These are phyloP conservation scores for Congeria kusceri DNA, from an alignment of 2,888 invertebrate species.

Conservation along the genomic window DNA sequence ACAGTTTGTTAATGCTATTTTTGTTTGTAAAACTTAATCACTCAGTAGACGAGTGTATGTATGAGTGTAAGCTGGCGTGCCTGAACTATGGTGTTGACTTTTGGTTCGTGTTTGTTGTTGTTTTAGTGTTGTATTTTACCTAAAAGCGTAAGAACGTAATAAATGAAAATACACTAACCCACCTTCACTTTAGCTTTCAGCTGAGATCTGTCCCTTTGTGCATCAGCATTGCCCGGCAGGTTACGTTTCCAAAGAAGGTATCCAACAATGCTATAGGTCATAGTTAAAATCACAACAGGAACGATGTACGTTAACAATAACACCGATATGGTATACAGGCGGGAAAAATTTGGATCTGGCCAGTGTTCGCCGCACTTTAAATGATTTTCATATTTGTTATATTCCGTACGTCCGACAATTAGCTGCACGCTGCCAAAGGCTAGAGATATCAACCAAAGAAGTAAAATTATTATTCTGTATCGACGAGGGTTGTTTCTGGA, in stretches of 20 bases:
- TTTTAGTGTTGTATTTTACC: too few relatives aligned
- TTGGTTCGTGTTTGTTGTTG: too few relatives aligned
- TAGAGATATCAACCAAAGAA: constrained; percentile 85
- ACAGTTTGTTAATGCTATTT: too few relatives aligned
- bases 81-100: too few relatives aligned
- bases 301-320: constrained; percentile 82
- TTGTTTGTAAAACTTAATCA: too few relatives aligned
- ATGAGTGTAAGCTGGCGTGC: too few relatives aligned
- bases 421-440: constrained; percentile 85
- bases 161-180: constrained; percentile 29
- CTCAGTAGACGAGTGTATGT: too few relatives aligned
- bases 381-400: constrained; percentile 42
- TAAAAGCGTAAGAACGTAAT: neutral
- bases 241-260: constrained; percentile 85
- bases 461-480: constrained; percentile 83
- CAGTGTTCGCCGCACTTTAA: constrained; percentile 73
- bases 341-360: constrained; percentile 75
- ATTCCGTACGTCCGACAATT: constrained; percentile 71
- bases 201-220: constrained; percentile 85
- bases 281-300: constrained; percentile 85
- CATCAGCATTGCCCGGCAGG: constrained; percentile 86
- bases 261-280: constrained; percentile 86
- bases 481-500: constrained; percentile 84
- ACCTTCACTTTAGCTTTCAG: constrained; percentile 86
- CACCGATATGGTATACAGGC: constrained; percentile 78